Conservation (phyloP, 2,888 invertebrate species). For the Thalpophila matura region DNA sequence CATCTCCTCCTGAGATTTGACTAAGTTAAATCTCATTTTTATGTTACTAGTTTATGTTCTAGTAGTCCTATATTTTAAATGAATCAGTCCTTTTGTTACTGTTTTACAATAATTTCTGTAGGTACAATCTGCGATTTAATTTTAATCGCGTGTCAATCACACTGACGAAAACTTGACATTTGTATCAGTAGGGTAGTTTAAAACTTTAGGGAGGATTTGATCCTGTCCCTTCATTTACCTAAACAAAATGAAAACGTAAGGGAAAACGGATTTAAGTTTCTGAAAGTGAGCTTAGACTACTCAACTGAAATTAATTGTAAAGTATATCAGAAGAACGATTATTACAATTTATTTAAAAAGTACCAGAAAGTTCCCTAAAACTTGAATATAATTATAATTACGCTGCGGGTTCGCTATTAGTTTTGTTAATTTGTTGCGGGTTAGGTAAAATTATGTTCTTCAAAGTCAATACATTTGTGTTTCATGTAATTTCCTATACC, state of each 20-base stretch:
- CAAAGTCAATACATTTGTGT: background rate
- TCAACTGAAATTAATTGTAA: slow-evolving; percentile 17
- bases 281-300: slow-evolving; percentile 5
- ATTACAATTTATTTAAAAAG: slow-evolving; percentile 2
- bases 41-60: too few relatives aligned
- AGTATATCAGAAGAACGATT: slow-evolving; percentile 16
- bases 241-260: slow-evolving; percentile 25
- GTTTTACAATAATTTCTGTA: slow-evolving; percentile 18
- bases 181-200: slow-evolving; percentile 23
- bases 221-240: background rate
- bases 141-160: slow-evolving; percentile 40
- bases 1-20: too few relatives aligned
- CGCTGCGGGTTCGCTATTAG: background rate
- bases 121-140: slow-evolving; percentile 23
- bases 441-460: background rate
- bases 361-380: slow-evolving; percentile 6
- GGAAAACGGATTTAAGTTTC: slow-evolving; percentile 8
- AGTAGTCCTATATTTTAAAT: slow-evolving; percentile 17
- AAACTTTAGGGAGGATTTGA: slow-evolving; percentile 2
- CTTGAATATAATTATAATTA: background rate
- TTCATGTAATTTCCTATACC: background rate
- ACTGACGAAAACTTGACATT: slow-evolving; percentile 27
- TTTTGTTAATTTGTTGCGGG: too few relatives aligned
- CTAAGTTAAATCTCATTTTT: background rate
- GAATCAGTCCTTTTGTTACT: slow-evolving; percentile 19